phyloP scores from a whole-genome alignment of 1,140 invertebrate species.

The Pemphigus obesinymphae region DNA sequence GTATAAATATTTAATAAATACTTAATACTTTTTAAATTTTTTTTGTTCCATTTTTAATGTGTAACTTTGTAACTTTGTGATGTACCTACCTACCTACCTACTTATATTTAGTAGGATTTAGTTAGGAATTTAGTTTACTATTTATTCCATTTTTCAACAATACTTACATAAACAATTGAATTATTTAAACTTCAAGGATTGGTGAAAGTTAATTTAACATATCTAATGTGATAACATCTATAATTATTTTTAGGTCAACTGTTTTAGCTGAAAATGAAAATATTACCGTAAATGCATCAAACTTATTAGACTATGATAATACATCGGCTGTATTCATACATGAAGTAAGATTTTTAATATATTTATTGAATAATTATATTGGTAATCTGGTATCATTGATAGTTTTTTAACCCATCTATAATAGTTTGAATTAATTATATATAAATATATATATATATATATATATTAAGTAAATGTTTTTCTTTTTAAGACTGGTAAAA shows the following conservation, averaged over 20 bases:
- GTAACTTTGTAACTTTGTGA: too few species aligned
- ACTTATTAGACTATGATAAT: neutral
- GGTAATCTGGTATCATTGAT: neutral
- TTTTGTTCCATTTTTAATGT: neutral
- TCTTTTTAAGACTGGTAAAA: neutral
- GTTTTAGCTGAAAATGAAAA: constrained; percentile 12
- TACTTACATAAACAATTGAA: too few species aligned
- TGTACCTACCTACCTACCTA: too few species aligned
- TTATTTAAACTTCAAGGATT: neutral
- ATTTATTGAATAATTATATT: neutral
- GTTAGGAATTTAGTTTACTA: neutral
- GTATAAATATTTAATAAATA: too few species aligned
- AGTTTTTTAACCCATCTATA: neutral
- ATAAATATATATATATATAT: neutral
- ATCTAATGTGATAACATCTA: neutral
- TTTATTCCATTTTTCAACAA: too few species aligned
- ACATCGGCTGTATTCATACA: neutral
- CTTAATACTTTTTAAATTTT: neutral
- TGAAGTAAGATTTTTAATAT: neutral
- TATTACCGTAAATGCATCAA: neutral
- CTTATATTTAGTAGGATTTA: neutral
- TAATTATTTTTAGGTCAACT: neutral
- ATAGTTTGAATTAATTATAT: neutral
- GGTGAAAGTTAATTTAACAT: neutral
- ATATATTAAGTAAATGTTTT: neutral